Evolutionary conservation across 2,113 vertebrate genomes (phyloP), one percentile per base, ranked within the genome.

Genomic region (Apodemus speciosus): DNA sequence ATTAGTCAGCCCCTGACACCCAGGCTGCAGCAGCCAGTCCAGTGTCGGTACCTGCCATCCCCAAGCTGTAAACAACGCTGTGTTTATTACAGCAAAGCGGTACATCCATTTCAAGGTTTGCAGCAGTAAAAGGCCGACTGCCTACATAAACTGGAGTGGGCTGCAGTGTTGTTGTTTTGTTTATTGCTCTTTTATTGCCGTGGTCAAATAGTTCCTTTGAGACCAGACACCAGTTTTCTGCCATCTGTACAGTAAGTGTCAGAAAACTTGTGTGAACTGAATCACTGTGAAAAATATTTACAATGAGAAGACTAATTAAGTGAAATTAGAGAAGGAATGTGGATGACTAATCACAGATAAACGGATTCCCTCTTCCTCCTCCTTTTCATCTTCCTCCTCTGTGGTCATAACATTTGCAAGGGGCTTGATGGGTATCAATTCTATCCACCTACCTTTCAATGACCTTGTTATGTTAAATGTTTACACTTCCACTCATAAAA

Each of bases 161-260:
- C 97, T 98, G 97, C 97, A 98, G 87, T 98, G 98, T 98, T 98
- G 98, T 96, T 98, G 97, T 98, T 99, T 98, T 99, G 98, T 99
- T 99, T 99, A 99, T 98, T 98, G 98, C 97, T 98, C 97, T 98
- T 99, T 99, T 98, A 98, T 98, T 97, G 98, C 98, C 98, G 98
- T 98, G 98, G 98, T 98, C 98, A 99, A 98, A 98, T 98, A 97
- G 98, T 98, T 98, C 98, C 98, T 98, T 92, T 94, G 98, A 98
- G 99, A 98, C 95, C 92, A 98, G 97, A 97, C 94, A 96, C 93
- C 88, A 93, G 96, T 98, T 97, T 96, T 97, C 96, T 97, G 97
- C 98, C 98, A 98, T 98, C 98, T 98, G 98, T 97, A 97, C 91
- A 97, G 84, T 96, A 73, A 0, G 64, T 98, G 97, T 98, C 98